Evolutionary conservation across 1,140 invertebrate genomes (phyloP), one percentile per base, ranked within the genome.

Genomic region (Pseudoatta argentina): DNA sequence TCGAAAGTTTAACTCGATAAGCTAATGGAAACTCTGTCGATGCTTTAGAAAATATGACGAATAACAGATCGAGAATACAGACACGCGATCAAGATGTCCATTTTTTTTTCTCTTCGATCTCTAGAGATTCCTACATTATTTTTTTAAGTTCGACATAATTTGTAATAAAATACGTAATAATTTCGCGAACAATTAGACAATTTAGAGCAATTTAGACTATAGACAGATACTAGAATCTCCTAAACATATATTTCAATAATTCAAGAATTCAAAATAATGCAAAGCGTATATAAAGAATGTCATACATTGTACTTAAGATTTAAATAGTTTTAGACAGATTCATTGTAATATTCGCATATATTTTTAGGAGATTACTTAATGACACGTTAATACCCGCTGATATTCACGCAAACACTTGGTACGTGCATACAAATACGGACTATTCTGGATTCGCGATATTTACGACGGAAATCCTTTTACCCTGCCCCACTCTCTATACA

Each of bases 1-100:
- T 86, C 76, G 55, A 10, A 81, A 86, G 85, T 86, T 86, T 86
- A 78, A 81, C 63, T 69, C 85, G 85, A 69, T 81, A 67, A 79
- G 63, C 63, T 81, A 86, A 86, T 86, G 63, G 63, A 86, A 82
- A 82, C 55, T 83, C 69, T 83, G 69, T 83, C 55, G 69, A 27
- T 75, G 69, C 69, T 83, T 57, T 63, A 75, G 39, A 83, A 83
- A 73, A 83, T 83, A 75, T 73, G 44, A 72, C 79, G 57, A 83
- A 75, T 75, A 83, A 75, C 79, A 75, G 55, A 82, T 73, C 67
- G 55, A 34, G 69, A 61, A 73, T 61, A 55, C 39, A 44, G 8
- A 44, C 55, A 14, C 53, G 21, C 44, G 30, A 71, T 77, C 27
- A 76, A 83, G 39, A 73, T 48, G 48, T 24, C 14, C 44, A 24